Evolutionary conservation across 1,140 invertebrate species (phyloP).

Genomic region (Muscidifurax raptorellus): DNA sequence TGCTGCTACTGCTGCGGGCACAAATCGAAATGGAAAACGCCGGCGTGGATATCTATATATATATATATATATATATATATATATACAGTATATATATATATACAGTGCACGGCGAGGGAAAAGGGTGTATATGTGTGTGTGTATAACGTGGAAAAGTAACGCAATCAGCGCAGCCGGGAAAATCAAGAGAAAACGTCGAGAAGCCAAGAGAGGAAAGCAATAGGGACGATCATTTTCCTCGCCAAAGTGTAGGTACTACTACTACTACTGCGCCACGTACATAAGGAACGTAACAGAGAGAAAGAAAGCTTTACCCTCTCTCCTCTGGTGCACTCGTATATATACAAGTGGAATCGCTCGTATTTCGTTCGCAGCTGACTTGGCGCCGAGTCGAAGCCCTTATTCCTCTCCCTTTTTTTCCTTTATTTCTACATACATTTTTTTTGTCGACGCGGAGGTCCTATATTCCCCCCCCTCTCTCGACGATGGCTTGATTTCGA

Average conservation of each 20-base stretch:
- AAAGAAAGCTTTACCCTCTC: not conserved
- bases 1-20: not conserved
- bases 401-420: not conserved
- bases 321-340: not conserved
- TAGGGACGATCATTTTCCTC: constrained; percentile 6
- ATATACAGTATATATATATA: no score
- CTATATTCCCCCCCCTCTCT: no score
- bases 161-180: not conserved
- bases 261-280: not conserved
- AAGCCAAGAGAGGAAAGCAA: not conserved
- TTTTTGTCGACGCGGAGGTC: not conserved
- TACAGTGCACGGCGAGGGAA: not conserved
- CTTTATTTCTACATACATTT: not conserved
- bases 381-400: not conserved
- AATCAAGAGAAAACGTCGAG: not conserved
- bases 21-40: constrained; percentile 18
- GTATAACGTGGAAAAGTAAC: not conserved
- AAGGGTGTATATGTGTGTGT: not conserved
- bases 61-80: no score
- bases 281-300: not conserved
- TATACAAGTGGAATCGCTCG: constrained; percentile 1
- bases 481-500: no score
- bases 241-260: not conserved
- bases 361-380: not conserved
- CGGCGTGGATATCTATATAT: not conserved